Evolutionary conservation across 2,888 invertebrate genomes (phyloP).

Genomic region (Tiliacea aurago): DNA sequence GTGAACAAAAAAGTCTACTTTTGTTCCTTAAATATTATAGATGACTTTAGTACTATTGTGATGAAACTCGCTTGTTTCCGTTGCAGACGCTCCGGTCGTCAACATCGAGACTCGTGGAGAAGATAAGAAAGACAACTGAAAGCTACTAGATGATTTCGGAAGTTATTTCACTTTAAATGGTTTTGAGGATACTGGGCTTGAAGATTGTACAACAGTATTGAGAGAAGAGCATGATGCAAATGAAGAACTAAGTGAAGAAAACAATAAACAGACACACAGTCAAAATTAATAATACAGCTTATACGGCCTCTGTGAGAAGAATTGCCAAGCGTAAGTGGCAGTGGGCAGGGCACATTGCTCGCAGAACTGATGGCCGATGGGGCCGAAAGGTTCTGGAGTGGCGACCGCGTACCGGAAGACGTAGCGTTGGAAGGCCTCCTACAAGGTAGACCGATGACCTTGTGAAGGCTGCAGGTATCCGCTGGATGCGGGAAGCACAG

Average conservation of each 20-base stretch:
- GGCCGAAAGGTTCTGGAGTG: no score
- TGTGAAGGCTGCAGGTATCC: no score
- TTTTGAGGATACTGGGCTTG: constrained; percentile 16
- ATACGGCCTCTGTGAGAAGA: no score
- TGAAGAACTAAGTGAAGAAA: not conserved
- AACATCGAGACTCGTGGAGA: constrained; percentile 35
- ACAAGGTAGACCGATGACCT: no score
- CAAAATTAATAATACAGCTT: not conserved
- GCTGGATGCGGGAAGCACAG: no score
- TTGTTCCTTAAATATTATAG: constrained; percentile 49
- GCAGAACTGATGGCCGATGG: no score
- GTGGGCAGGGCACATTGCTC: no score
- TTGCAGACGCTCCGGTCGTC: constrained; percentile 29
- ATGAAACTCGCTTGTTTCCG: constrained; percentile 49
- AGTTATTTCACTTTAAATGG: constrained; percentile 22
- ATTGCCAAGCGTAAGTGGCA: no score
- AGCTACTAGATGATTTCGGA: constrained; percentile 8
- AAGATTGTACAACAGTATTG: not conserved
- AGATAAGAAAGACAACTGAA: constrained; percentile 36
- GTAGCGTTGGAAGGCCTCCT: no score
- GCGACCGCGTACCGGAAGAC: no score
- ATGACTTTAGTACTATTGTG: constrained; percentile 46
- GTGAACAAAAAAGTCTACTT: constrained; percentile 56
- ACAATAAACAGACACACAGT: not conserved
- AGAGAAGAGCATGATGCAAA: not conserved